Evolutionary conservation across 2,797 vertebrate species (phyloP).

Genomic region (Falco concolor): DNA sequence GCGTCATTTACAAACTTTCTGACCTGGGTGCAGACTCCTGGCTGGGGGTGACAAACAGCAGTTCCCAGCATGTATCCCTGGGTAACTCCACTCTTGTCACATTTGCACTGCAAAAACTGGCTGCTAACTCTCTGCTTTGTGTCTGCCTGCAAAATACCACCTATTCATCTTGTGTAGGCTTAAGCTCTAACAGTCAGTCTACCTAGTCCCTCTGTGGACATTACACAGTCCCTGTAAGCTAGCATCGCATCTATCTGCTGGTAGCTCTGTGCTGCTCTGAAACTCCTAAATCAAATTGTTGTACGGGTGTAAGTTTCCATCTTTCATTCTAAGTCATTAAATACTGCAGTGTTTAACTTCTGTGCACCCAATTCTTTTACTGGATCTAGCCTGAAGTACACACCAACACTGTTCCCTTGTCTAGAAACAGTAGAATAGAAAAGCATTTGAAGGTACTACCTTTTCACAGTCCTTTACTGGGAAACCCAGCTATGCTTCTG

Average conservation of each 20-base stretch:
- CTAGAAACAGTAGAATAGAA: not conserved
- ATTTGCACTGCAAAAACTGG: not conserved
- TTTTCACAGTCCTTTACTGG: not conserved
- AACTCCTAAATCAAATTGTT: not conserved
- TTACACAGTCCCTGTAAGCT: not conserved
- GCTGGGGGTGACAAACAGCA: not conserved
- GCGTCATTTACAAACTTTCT: not conserved
- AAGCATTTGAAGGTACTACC: slow-evolving; percentile 29
- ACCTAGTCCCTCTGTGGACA: not conserved
- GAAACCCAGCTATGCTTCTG: not conserved
- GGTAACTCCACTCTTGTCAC: not conserved
- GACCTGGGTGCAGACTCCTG: not conserved
- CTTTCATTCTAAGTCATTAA: not conserved
- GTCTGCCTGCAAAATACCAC: not conserved
- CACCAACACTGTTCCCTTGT: not conserved
- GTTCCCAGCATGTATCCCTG: not conserved
- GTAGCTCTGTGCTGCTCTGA: not conserved
- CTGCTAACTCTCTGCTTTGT: not conserved
- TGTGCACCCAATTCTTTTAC: not conserved
- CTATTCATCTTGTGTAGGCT: not conserved
- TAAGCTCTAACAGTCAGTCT: not conserved
- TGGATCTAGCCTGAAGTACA: not conserved
- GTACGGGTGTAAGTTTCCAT: not conserved
- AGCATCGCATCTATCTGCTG: not conserved
- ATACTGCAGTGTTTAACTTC: slow-evolving; percentile 4